Evolutionary conservation across 2,888 invertebrate species (phyloP).

Genomic region (Odontocerum albicorne): DNA sequence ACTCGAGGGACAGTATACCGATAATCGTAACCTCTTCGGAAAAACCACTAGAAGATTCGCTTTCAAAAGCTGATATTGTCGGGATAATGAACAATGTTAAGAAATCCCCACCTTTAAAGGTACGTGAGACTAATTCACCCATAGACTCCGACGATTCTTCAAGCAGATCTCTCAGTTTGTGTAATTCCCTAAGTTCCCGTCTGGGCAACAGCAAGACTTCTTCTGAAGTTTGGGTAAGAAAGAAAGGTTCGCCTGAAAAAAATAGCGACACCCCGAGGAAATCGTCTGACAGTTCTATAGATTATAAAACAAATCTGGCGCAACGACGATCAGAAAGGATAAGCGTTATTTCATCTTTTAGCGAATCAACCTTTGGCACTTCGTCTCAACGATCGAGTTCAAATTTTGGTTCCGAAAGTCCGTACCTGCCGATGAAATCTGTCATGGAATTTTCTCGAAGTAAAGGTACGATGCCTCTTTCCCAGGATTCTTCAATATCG

Average conservation of each 20-base stretch:
- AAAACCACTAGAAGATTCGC: constrained; percentile 8
- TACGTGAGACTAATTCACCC: not conserved
- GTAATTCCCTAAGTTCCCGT: constrained; percentile 6
- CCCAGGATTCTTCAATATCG: not conserved
- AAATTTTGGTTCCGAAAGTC: constrained; percentile 1
- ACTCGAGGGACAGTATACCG: too few species aligned
- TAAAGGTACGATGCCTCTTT: not conserved
- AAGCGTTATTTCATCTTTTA: constrained; percentile 12
- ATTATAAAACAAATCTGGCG: too few species aligned
- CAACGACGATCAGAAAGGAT: constrained; percentile 8
- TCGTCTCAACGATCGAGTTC: constrained; percentile 11
- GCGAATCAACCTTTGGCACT: not conserved
- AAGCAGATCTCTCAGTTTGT: constrained; percentile 15
- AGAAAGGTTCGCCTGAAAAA: not conserved
- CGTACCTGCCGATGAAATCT: constrained; percentile 24
- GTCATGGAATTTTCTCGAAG: constrained; percentile 21
- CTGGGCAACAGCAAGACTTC: not conserved
- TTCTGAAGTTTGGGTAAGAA: not conserved
- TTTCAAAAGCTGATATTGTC: not conserved
- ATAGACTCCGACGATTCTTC: constrained; percentile 5
- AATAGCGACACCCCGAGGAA: not conserved
- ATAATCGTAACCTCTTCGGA: too few species aligned
- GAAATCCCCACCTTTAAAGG: not conserved
- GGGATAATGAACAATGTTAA: not conserved
- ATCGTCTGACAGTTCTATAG: not conserved